These are phyloP conservation scores for Paragorgia papillata DNA, from an alignment of 92 coral and sea anemone genomes.

Conservation along the genomic window DNA sequence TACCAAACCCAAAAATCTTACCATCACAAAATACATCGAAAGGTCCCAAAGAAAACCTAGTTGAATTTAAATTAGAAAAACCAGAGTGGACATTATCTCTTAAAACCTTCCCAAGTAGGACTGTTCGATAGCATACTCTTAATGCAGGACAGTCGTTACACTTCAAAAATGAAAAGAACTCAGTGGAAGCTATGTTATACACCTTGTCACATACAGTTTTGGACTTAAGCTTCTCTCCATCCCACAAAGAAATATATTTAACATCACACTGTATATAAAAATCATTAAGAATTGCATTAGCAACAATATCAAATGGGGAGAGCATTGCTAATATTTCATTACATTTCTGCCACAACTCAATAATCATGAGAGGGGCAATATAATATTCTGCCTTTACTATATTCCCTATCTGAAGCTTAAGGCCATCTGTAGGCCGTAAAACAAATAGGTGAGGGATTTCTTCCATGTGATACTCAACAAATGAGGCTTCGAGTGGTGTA, in stretches of 20 bases:
- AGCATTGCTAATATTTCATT: slow-evolving; percentile 27
- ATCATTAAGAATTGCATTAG: not conserved
- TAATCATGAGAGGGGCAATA: slow-evolving; percentile 40
- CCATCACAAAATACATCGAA: slow-evolving; percentile 43
- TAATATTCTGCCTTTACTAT: slow-evolving; percentile 25
- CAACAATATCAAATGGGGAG: not conserved
- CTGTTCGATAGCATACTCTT: slow-evolving; percentile 35
- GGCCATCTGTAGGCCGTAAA: slow-evolving; percentile 23
- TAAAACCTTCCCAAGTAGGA: slow-evolving; percentile 29
- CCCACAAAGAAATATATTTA: slow-evolving; percentile 36
- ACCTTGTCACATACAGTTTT: slow-evolving; percentile 14
- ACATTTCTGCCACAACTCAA: slow-evolving; percentile 33
- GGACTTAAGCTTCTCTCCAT: slow-evolving; percentile 49
- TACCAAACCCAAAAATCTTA: slow-evolving; percentile 38
- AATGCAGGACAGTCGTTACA: slow-evolving; percentile 42
- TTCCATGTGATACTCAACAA: not conserved
- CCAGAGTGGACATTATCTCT: slow-evolving; percentile 34
- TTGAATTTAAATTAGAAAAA: slow-evolving; percentile 38
- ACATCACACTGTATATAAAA: slow-evolving; percentile 43
- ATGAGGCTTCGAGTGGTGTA: slow-evolving; percentile 4
- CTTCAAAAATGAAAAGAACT: slow-evolving; percentile 18
- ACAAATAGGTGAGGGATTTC: slow-evolving; percentile 26
- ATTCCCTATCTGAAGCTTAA: slow-evolving; percentile 44
- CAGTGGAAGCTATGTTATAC: slow-evolving; percentile 19
- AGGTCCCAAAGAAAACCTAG: slow-evolving; percentile 44